Percentiles rank a stretch among this genome's conserved stretches.
Conservation (phyloP, 1,140 invertebrate genomes). For the Drosophila mayri region DNA sequence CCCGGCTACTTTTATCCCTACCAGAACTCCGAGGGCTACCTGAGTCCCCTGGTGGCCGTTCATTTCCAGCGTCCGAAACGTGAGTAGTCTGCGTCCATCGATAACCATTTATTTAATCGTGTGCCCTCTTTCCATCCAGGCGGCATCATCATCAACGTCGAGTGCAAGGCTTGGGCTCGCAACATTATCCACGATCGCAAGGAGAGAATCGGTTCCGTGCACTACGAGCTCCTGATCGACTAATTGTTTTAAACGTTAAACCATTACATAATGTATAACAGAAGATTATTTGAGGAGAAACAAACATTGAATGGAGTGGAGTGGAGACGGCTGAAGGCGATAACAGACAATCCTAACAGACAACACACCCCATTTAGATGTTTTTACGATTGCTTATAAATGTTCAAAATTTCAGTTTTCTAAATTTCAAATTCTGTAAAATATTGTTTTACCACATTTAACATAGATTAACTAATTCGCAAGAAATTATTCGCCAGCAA, state of each 20-base stretch:
- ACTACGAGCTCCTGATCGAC: conserved; percentile 95
- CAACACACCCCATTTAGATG: conserved; percentile 6
- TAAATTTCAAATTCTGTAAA: not conserved
- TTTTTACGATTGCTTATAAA: conserved; percentile 1
- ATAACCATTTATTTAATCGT: not conserved
- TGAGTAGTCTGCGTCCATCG: conserved; percentile 85
- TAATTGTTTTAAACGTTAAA: conserved; percentile 85
- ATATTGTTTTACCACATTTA: not conserved
- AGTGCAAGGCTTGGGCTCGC: conserved; percentile 95
- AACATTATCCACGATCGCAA: conserved; percentile 93
- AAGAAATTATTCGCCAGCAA: conserved; percentile 15
- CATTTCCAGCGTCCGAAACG: conserved; percentile 92
- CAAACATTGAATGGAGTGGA: conserved; percentile 5
- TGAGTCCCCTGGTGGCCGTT: conserved; percentile 94
- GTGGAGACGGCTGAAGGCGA: not conserved
- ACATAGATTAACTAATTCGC: not conserved
- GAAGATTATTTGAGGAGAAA: conserved; percentile 8
- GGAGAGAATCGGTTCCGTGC: conserved; percentile 93
- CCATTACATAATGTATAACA: conserved; percentile 21
- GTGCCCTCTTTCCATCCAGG: conserved; percentile 85
- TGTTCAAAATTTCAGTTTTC: conserved; percentile 2
- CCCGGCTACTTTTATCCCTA: conserved; percentile 94
- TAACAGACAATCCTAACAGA: conserved; percentile 31
- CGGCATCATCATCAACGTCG: conserved; percentile 94
- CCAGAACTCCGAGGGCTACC: conserved; percentile 92